Evolutionary conservation across 2,888 invertebrate genomes (phyloP).

Genomic region (Melinaea marsaeus): DNA sequence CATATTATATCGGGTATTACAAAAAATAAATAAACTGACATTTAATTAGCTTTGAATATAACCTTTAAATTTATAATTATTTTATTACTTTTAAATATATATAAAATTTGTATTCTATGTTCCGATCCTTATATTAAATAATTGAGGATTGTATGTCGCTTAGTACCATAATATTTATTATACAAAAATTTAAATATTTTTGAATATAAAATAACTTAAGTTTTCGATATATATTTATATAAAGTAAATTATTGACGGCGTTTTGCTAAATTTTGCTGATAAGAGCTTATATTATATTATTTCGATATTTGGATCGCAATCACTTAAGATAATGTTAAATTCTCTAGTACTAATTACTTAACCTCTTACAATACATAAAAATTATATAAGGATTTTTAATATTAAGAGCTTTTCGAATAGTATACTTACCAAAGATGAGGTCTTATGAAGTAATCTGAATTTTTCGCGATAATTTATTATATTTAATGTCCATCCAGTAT

Average conservation of each 20-base stretch:
- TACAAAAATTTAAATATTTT: slow-evolving; percentile 3
- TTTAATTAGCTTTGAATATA: slow-evolving; percentile 46
- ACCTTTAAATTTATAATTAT: slow-evolving; percentile 30
- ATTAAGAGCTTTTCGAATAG: slow-evolving; percentile 73
- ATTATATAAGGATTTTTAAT: slow-evolving; percentile 62
- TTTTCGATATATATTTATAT: slow-evolving; percentile 10
- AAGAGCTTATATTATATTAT: slow-evolving; percentile 25
- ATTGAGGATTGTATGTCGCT: slow-evolving; percentile 8
- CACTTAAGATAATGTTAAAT: slow-evolving; percentile 51
- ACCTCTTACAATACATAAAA: slow-evolving; percentile 59
- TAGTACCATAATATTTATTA: slow-evolving; percentile 7
- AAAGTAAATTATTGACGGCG: slow-evolving; percentile 1
- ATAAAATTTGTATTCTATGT: slow-evolving; percentile 8
- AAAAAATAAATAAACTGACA: slow-evolving; percentile 43
- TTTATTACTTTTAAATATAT: slow-evolving; percentile 12
- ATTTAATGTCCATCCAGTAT: slow-evolving; percentile 76
- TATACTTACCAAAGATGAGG: slow-evolving; percentile 70
- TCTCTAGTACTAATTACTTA: slow-evolving; percentile 59
- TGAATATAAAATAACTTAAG: neutral
- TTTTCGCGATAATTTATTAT: slow-evolving; percentile 71
- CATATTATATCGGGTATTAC: slow-evolving; percentile 51
- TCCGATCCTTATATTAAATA: slow-evolving; percentile 6
- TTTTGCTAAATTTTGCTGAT: slow-evolving; percentile 14
- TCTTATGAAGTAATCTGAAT: slow-evolving; percentile 73
- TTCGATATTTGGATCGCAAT: slow-evolving; percentile 37